Conservation (phyloP, 2,888 invertebrate species). For the Watsonalla binaria region DNA sequence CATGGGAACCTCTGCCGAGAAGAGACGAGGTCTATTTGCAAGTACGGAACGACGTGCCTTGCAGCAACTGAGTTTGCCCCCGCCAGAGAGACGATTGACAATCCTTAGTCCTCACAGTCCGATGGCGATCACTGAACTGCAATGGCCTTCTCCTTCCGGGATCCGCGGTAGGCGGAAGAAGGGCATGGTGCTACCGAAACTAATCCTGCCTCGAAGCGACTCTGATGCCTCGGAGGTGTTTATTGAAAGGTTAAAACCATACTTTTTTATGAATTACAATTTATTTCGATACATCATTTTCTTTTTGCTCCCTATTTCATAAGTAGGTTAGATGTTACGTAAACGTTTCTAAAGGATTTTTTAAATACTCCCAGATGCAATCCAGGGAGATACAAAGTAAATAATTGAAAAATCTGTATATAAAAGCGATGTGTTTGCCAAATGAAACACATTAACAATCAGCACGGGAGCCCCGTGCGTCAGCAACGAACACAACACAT, state of each 20-base stretch:
- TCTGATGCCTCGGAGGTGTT: slow-evolving; percentile 84
- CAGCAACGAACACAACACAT: neutral
- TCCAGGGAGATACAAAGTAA: neutral
- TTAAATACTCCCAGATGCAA: neutral
- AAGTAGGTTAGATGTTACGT: neutral
- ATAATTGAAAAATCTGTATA: neutral
- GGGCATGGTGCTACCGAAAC: slow-evolving; percentile 85
- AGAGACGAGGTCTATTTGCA: slow-evolving; percentile 82
- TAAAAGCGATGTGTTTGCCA: neutral
- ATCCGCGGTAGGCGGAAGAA: slow-evolving; percentile 83
- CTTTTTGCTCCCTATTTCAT: neutral
- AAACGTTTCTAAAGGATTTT: neutral
- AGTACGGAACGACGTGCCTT: slow-evolving; percentile 81
- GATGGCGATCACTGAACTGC: slow-evolving; percentile 82
- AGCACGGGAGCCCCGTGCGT: neutral
- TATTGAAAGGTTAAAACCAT: slow-evolving; percentile 69
- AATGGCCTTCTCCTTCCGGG: slow-evolving; percentile 79
- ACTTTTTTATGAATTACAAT: slow-evolving; percentile 36
- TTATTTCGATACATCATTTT: neutral
- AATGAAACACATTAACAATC: neutral
- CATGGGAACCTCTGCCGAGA: slow-evolving; percentile 80
- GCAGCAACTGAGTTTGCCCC: slow-evolving; percentile 84
- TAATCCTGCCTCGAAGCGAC: slow-evolving; percentile 86
- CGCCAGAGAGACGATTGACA: slow-evolving; percentile 83
- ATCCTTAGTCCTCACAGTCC: slow-evolving; percentile 90